Base-by-base conservation (phyloP, 2,888 invertebrate genomes). In the Dynastes maya region DNA sequence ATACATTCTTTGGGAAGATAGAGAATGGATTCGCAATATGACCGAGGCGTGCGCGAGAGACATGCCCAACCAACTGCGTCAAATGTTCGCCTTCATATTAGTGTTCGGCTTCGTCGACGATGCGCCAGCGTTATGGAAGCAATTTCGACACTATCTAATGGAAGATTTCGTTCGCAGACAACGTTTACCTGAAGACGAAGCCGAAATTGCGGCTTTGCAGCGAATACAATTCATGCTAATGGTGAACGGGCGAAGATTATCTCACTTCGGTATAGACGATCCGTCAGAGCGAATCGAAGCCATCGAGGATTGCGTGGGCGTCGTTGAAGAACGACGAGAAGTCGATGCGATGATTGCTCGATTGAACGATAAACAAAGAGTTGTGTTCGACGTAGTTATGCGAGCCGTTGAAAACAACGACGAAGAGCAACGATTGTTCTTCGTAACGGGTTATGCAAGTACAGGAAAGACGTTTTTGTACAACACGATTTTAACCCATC, bases 1-100 rank as follows among this genome's bases (percentile, higher is more conserved):
- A 22, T 22, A 22, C 22, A 22, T 22, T 22, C 22, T 22, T 22
- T 22, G 1, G 22, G 22, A 22, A 22, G 22, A 22, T 22, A 22
- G 22, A 22, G 22, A 22, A 22, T 22, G 22, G 22, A 22, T 22
- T 22, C 22, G 22, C 22, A 22, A 1, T 22, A 22, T 22, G 22
- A 22, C 22, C 22, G 86, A 87, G 75, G 84, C 85, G 1, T 77
- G 63, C 1, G 16, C 53, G 5, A 77, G 76, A 37, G 78, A 84
- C 81, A 82, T 86, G 84, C 83, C 84, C 4, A 64, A 6, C 87
- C 87, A 80, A 85, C 84, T 8, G 22, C 22, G 22, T 22, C 22
- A 22, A 22, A 22, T 22, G 22, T 22, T 22, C 22, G 22, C 22
- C 16, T 75, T 81, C 13, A 61, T 78, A 2, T 29, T 37, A 1